Evolutionary conservation across 2,888 invertebrate genomes (phyloP).

Genomic region (Agrochola lota): DNA sequence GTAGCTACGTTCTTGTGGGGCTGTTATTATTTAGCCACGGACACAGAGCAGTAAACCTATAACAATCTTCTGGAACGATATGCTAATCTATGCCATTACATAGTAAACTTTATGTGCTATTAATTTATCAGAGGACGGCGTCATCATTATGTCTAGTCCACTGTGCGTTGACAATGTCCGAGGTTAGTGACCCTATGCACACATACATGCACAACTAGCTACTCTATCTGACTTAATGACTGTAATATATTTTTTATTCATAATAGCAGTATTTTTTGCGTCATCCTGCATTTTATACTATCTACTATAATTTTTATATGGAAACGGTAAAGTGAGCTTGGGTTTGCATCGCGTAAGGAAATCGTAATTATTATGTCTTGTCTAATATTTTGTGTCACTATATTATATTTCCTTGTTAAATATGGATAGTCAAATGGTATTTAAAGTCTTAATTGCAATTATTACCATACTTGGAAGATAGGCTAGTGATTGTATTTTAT

Average conservation of each 20-base stretch:
- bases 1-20: too few species aligned
- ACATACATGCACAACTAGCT: conserved; percentile 34
- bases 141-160: conserved; percentile 51
- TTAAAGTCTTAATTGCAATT: not conserved
- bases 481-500: not conserved
- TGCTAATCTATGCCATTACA: conserved; percentile 44
- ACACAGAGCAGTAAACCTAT: not conserved
- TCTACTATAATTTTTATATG: conserved; percentile 1
- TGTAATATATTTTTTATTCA: conserved; percentile 39
- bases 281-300: conserved; percentile 22
- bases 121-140: conserved; percentile 41
- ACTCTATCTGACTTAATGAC: conserved; percentile 45
- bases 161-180: conserved; percentile 59
- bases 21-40: too few species aligned
- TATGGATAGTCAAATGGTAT: not conserved
- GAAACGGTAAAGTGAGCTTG: conserved; percentile 32
- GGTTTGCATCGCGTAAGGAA: conserved; percentile 9
- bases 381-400: not conserved
- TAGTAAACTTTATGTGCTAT: conserved; percentile 38
- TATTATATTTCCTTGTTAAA: conserved; percentile 7
- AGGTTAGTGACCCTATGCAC: conserved; percentile 52
- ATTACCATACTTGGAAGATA: not conserved
- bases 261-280: conserved; percentile 33
- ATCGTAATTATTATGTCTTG: not conserved
- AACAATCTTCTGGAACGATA: conserved; percentile 18